Evolutionary conservation across 2,113 vertebrate genomes (phyloP).

Genomic region (Antigone vipio): DNA sequence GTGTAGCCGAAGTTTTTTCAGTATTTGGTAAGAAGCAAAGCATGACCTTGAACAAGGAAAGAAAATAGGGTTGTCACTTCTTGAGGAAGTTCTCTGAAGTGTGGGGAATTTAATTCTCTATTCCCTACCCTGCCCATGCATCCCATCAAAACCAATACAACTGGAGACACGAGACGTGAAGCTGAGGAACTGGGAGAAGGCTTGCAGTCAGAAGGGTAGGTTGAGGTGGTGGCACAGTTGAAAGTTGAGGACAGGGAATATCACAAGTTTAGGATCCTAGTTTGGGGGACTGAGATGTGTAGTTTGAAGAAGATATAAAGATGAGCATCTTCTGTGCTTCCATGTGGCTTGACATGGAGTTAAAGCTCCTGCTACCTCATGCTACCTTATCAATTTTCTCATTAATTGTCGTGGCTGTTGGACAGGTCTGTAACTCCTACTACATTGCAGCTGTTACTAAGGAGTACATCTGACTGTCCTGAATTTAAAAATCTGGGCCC

Average conservation of each 20-base stretch:
- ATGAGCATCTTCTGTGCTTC: neutral
- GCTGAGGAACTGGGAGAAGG: neutral
- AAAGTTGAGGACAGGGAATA: neutral
- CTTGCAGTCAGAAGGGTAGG: neutral
- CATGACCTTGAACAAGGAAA: neutral
- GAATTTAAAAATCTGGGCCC: neutral
- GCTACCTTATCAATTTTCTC: neutral
- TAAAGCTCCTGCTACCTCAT: neutral
- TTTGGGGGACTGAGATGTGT: neutral
- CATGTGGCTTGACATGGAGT: neutral
- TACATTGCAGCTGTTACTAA: neutral
- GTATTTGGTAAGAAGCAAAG: neutral
- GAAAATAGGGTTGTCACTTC: neutral
- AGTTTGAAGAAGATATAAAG: neutral
- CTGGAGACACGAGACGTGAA: neutral
- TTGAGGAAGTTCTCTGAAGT: neutral
- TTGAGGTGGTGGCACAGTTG: neutral
- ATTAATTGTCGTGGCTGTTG: neutral
- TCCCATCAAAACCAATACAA: neutral
- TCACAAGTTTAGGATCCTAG: neutral
- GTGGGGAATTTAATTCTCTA: neutral
- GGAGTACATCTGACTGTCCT: neutral
- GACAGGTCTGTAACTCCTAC: neutral
- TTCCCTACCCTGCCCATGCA: neutral
- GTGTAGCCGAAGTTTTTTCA: neutral